A percentile compares a stretch with the other conserved stretches of the same genome.
Conservation (phyloP, 2,888 invertebrate species). For the Philereme vetulata region DNA sequence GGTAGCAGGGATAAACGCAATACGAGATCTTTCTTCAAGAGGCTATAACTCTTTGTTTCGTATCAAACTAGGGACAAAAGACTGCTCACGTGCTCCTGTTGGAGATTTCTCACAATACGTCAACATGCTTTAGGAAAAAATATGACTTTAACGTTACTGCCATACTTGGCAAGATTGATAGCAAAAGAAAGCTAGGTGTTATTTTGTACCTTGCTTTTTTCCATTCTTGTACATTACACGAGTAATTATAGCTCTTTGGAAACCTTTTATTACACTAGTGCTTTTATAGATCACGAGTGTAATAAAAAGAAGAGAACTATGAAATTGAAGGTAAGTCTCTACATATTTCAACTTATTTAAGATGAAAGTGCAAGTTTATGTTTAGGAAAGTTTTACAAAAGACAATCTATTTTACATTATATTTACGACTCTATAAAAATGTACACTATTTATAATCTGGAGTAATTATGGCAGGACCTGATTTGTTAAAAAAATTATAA, state of each 20-base stretch:
- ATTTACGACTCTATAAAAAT: neutral
- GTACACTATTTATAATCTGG: neutral
- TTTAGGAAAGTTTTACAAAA: neutral
- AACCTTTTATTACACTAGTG: neutral
- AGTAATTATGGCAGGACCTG: too few species aligned
- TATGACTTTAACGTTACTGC: conserved; percentile 25
- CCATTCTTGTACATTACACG: neutral
- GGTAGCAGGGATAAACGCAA: conserved; percentile 27
- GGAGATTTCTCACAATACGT: conserved; percentile 41
- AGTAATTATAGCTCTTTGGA: neutral
- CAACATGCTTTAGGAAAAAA: conserved; percentile 34
- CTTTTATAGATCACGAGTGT: neutral
- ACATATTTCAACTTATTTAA: neutral
- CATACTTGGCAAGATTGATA: conserved; percentile 18
- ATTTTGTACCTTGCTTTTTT: neutral
- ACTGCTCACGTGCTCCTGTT: conserved; percentile 42
- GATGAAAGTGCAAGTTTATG: neutral
- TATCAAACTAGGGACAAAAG: conserved; percentile 46
- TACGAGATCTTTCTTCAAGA: conserved; percentile 40
- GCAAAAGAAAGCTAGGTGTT: conserved; percentile 1
- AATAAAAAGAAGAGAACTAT: too few species aligned
- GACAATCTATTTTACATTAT: neutral
- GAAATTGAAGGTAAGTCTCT: too few species aligned
- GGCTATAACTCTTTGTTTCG: conserved; percentile 52
- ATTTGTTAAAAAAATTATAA: neutral